Base-by-base conservation (phyloP, 2,113 vertebrate species). In the Candoia aspera region DNA sequence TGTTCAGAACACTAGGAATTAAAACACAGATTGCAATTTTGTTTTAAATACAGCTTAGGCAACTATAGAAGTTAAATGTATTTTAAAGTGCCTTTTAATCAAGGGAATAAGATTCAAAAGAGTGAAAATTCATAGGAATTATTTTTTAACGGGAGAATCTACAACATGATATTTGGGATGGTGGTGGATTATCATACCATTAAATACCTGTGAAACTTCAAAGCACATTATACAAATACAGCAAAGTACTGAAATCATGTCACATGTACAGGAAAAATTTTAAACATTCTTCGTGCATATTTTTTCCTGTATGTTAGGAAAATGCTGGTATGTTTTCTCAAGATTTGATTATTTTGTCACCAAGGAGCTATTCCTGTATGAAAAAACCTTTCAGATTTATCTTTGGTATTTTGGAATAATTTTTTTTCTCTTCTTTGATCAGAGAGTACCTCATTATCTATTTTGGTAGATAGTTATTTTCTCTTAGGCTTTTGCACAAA, bases 1-100 rank as follows among this genome's bases (percentile, higher is more conserved):
- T 68, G 58, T 68, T 59, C 54, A 88, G 86, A 2, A 89, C 49
- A 84, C 57, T 88, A 84, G 59, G 6, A 58, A 46, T 17, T 49
- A 55, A 59, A 90, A 59, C 89, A 0, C 42, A n/a, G 29, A 60
- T 9, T 33, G 29, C 11, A 0, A 8, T 37, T 42, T 11, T 58
- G 29, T 1, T 33, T 37, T 60, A 53, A 33, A 26, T 53, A 6
- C 19, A 29, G n/a, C 94, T 94, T 3, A 94, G 94, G 93, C 60
- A 57, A 55, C 86, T 88, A 92, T 91, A 93, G 95, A 0, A 9
- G 54, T 96, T 91, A 95, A 94, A 89, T 94, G 94, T 95, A 90
- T 3, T 92, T 94, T 54, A 95, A 90, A 60, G 19, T 29, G 94
- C 37, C 24, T 90, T 90, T 91, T 94, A 93, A 87, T 92, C 92